These are phyloP conservation scores for Apeltes quadracus DNA, from an alignment of 2,113 vertebrate species.

Conservation along the genomic window DNA sequence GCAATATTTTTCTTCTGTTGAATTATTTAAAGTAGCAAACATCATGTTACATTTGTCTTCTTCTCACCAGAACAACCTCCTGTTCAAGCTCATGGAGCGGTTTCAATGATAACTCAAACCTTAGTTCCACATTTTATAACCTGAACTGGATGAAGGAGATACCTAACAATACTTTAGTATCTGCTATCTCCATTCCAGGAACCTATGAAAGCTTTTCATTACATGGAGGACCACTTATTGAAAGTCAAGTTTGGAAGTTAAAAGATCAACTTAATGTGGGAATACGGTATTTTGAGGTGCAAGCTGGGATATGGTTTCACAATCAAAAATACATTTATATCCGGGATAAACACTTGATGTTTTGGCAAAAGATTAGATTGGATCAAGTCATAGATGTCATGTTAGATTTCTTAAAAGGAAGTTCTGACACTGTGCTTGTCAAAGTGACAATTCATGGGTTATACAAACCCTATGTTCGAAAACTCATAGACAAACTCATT, in stretches of 20 bases:
- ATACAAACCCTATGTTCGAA: accelerated
- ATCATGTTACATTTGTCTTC: neutral
- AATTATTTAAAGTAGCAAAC: neutral
- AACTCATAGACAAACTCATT: constrained; percentile 5
- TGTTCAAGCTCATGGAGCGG: constrained; percentile 20
- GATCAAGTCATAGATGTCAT: constrained; percentile 39
- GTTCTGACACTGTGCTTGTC: constrained; percentile 61
- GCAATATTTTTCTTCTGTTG: neutral
- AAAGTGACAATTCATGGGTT: constrained; percentile 49
- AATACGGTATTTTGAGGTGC: constrained; percentile 69
- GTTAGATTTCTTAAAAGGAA: constrained; percentile 34
- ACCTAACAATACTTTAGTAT: constrained; percentile 44
- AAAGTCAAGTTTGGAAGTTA: constrained; percentile 66
- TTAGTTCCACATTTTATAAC: constrained; percentile 27
- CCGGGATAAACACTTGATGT: constrained; percentile 20
- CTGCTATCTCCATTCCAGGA: constrained; percentile 72
- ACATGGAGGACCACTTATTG: constrained; percentile 9
- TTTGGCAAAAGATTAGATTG: constrained; percentile 12
- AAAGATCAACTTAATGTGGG: constrained; percentile 68
- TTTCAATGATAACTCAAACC: constrained; percentile 36
- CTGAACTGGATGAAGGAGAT: constrained; percentile 69
- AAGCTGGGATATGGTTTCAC: constrained; percentile 4
- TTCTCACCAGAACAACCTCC: constrained; percentile 25
- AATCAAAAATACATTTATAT: neutral
- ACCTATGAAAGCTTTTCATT: constrained; percentile 66